Evolutionary conservation across 2,113 vertebrate genomes (phyloP), one percentile per base, ranked within the genome.

Genomic region (Athene cunicularia): DNA sequence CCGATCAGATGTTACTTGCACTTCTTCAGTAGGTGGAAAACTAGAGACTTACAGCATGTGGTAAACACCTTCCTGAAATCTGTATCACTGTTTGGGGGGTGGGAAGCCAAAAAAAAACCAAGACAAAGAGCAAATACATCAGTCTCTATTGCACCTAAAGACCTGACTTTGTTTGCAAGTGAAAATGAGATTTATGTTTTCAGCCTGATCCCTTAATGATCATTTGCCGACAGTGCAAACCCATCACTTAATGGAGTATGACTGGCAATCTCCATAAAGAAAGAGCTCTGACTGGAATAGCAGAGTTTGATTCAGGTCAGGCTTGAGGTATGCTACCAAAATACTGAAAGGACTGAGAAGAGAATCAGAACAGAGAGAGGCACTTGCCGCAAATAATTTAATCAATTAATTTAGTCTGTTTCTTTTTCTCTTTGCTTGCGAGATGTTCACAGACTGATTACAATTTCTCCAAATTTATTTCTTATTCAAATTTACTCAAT

Each of bases 401-500:
- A 93, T 95, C 58, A 92, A 93, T 91, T 95, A 76, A 72, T 91
- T 89, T 70, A 86, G 35, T 17, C 49, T 26, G 7, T 82, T 96
- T 87, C 79, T 93, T 94, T 84, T 93, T 93, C 24, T 68, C 19
- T 85, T 68, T 89, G 39, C 84, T 93, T 94, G 80, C 74, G 88
- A 89, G 91, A 89, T 66, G 15, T 73, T 95, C 86, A 70, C 22
- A 76, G 37, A 49, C 70, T 96, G 94, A 95, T 92, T 95, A 86
- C 58, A 62, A 49, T 85, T 94, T 94, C 91, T 91, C 37, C 58
- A 90, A 76, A 90, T 95, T 47, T 95, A 85, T 90, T 95, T 95
- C 72, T 90, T 94, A 94, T 95, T 97, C 87, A 97, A 73, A 94
- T 91, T 87, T 85, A 67, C 93, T 84, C 77, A 85, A 50, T 92